phyloP scores from a whole-genome alignment of 2,888 invertebrate species.

The Pseudococcus jackbeardsleyi region DNA sequence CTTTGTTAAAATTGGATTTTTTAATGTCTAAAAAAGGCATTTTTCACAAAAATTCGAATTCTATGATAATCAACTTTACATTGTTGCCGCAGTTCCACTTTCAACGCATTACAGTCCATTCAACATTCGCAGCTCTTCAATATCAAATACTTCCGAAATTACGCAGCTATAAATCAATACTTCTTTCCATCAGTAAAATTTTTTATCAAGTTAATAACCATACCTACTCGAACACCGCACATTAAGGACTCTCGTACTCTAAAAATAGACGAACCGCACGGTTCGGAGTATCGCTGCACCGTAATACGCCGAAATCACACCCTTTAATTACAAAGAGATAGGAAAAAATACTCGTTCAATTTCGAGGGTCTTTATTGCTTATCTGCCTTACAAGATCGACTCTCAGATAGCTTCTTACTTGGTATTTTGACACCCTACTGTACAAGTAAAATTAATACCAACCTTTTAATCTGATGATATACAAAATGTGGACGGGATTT shows the following conservation, averaged over 20 bases:
- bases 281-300: not conserved
- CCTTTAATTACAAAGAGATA: not conserved
- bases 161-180: not conserved
- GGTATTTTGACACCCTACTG: not conserved
- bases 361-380: not conserved
- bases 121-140: too few relatives aligned
- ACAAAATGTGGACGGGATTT: constrained; percentile 69
- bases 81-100: too few relatives aligned
- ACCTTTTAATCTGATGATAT: constrained; percentile 65
- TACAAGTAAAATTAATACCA: constrained; percentile 55
- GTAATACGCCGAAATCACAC: not conserved
- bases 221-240: not conserved
- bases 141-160: not conserved
- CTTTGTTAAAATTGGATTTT: too few relatives aligned
- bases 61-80: too few relatives aligned
- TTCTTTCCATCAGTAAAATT: not conserved
- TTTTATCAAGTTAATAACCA: not conserved
- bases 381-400: not conserved
- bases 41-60: too few relatives aligned
- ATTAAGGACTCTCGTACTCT: not conserved
- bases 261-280: not conserved
- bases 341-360: constrained; percentile 3
- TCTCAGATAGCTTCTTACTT: not conserved
- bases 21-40: too few relatives aligned
- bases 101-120: too few relatives aligned